Percentiles rank a stretch among this genome's conserved stretches.
phyloP scores from a whole-genome alignment of 1,140 invertebrate genomes.

The Pristionchus pacificus region DNA sequence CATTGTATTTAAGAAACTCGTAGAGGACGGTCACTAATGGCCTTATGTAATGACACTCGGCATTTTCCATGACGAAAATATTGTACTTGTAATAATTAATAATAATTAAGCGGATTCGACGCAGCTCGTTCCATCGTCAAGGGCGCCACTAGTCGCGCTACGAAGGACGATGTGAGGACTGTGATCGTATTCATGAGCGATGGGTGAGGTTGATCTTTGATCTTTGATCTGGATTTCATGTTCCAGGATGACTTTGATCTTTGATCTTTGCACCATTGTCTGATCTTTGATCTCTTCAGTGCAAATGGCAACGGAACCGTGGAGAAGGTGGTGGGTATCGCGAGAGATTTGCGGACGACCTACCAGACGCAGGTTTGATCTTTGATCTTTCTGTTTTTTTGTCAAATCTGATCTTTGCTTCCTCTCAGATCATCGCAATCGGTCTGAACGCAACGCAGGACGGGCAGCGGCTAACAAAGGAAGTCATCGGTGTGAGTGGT shows the following conservation, averaged over 20 bases:
- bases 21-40: too few species aligned
- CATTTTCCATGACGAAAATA: too few species aligned
- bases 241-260: neutral
- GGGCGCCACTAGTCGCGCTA: neutral
- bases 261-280: neutral
- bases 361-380: neutral
- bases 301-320: neutral
- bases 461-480: neutral
- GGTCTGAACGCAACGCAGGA: neutral
- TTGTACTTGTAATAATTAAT: too few species aligned
- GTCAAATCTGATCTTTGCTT: too few species aligned
- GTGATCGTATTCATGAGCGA: neutral
- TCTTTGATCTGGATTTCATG: too few species aligned
- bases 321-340: neutral
- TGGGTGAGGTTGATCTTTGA: neutral
- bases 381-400: neutral
- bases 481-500: neutral
- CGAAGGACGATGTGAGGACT: neutral
- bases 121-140: neutral
- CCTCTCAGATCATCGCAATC: neutral
- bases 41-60: too few species aligned
- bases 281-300: neutral
- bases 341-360: neutral
- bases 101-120: neutral
- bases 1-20: too few species aligned